Conservation (phyloP, 2,113 vertebrate genomes). For the Leptobrachium leishanense region DNA sequence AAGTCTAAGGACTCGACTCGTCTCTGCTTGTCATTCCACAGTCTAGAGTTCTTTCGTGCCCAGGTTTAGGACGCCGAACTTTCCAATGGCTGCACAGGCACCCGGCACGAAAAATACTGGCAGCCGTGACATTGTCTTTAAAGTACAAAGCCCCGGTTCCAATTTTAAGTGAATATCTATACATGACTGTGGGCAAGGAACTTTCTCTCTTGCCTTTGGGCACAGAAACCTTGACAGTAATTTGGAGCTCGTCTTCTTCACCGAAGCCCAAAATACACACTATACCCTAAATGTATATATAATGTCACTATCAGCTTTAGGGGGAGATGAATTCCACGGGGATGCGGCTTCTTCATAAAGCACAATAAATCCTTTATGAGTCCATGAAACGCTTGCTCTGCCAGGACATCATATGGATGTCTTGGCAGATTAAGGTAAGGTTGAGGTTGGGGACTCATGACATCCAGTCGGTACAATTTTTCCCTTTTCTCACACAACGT, state of each 20-base stretch:
- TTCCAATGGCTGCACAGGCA: neutral
- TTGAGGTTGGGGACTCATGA: no score
- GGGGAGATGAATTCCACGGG: neutral
- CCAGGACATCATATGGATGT: no score
- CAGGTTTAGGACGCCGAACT: neutral
- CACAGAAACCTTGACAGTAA: slow-evolving; percentile 41
- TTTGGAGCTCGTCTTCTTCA: slow-evolving; percentile 32
- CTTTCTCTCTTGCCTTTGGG: slow-evolving; percentile 39
- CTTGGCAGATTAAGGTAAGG: no score
- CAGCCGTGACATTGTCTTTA: slow-evolving; percentile 28
- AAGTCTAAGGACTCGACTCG: neutral
- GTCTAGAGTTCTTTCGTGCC: neutral
- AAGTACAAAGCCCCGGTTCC: slow-evolving; percentile 16
- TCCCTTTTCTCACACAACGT: no score
- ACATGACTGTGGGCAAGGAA: slow-evolving; percentile 41
- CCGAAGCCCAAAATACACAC: slow-evolving; percentile 34
- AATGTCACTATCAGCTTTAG: slow-evolving; percentile 1
- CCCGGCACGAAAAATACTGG: neutral
- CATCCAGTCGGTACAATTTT: no score
- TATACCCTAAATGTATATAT: slow-evolving; percentile 28
- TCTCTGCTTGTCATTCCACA: neutral
- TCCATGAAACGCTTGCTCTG: no score
- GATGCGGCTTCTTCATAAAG: slow-evolving; percentile 8
- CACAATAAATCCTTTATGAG: neutral
- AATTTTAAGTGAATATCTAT: slow-evolving; percentile 14